Base-by-base conservation (phyloP, 1,140 invertebrate species). In the Phenacoccus solenopsis region DNA sequence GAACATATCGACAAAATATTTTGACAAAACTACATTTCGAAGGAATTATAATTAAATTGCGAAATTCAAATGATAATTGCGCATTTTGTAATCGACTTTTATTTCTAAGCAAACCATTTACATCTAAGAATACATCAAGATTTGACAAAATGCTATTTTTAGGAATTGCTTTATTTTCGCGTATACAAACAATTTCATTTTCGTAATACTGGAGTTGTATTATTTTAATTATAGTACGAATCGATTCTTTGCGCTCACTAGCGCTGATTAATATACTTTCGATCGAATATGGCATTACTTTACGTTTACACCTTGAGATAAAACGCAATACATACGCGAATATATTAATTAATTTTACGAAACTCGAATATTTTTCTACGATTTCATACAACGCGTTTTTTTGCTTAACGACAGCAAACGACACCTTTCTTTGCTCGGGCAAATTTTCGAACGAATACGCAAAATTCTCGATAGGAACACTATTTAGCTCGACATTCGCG, bases 1-100 rank as follows among this genome's bases (percentile, higher is more conserved):
- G 78, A 67, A 73, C 72, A 68, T 76, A 10, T 2, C 75, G 73
- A 30, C 77, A 77, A 7, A 78, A 61, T 9, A 77, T 30, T 71
- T 73, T 75, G 73, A 78, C 77, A 76, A 80, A 10, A 77, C 69
- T 30, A 38, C 38, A 20, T 25, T 67, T 28, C 16, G 25, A 28
- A 3, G 72, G 71, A 13, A 74, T 30, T 30, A 73, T 61, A 30
- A 74, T 72, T n/a, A 68, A 70, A 57, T 73, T 69, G 32, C 70
- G 69, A 24, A 28, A 20, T 24, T 70, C 25, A 70, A 61, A 68
- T 16, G 67, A 61, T 22, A 71, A 68, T 22, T 16, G 7, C 2
- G 72, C 38, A 35, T 74, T 49, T 21, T 72, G 7, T n/a, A 73
- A 49, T 9, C 72, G 57, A 24, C 71, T 69, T 30, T 70, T 70